Base-by-base conservation (phyloP, 2,888 invertebrate species). In the Spilarctia lutea region DNA sequence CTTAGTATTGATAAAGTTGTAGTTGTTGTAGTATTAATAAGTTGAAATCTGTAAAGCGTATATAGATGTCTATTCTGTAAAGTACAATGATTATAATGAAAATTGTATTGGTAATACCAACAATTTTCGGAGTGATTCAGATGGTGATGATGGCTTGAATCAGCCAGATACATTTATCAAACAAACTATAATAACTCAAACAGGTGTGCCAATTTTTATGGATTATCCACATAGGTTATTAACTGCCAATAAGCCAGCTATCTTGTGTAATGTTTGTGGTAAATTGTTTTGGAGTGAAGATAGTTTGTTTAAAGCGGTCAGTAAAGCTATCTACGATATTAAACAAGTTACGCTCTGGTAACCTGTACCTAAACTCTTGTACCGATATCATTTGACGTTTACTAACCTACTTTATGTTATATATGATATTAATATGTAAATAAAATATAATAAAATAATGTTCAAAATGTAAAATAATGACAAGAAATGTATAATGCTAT, bases 231-330 rank as follows among this genome's bases (percentile, higher is more conserved):
- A 96, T 48, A 85, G 91, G 60, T 89, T 95, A 39, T 91, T 96
- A 71, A 83, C 94, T 83, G 91, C 93, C 73, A 93, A 96, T 35
- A 96, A 97, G 74, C 82, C 95, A 75, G 98, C 97, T 87, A 97
- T 97, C 83, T 92, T 98, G 56, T 98, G 98, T 92, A 96, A 97
- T 81, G 89, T 88, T 45, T 98, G 98, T 93, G 98, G 98, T 0
- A 97, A 97, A 89, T 95, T 97, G 71, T 98, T 97, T 90, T 98
- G 98, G 97, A 97, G 97, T 84, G 92, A 90, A 79, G 93, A 95
- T 85, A 86, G 89, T 68, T 80, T 92, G 39, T 81, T 92, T 65
- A 90, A 91, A 83, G 80, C 89, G 71, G 89, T 92, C 68, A 83
- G 86, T 81, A 86, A 90, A 78, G 81, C 88, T 80, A 86, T 92